These are phyloP conservation scores for Varanus salvator DNA, from an alignment of 2,113 vertebrate genomes.

Conservation along the genomic window DNA sequence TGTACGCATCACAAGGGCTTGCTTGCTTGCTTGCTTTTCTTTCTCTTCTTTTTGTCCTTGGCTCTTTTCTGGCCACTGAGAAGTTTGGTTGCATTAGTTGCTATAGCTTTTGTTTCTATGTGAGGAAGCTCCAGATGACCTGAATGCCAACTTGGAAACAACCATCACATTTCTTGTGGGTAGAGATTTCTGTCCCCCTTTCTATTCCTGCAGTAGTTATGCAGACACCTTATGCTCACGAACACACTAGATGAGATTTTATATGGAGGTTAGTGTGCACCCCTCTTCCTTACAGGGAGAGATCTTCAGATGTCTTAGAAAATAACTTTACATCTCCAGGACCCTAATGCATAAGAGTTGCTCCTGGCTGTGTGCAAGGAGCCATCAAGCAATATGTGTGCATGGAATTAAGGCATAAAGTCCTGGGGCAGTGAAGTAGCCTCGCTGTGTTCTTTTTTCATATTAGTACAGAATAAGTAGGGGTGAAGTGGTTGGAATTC, in stretches of 20 bases:
- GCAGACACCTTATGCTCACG: neutral
- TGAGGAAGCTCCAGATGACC: neutral
- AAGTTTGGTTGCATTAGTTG: neutral
- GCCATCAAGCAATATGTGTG: neutral
- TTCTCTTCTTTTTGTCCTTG: neutral
- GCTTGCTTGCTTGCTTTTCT: neutral
- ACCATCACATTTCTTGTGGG: neutral
- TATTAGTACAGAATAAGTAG: neutral
- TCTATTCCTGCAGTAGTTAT: neutral
- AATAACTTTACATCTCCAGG: neutral
- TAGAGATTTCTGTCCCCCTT: neutral
- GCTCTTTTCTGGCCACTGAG: neutral
- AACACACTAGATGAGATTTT: neutral
- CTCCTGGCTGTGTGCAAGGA: neutral
- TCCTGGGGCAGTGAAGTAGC: neutral
- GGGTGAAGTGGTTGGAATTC: neutral
- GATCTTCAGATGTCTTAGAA: neutral
- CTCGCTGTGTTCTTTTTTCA: neutral
- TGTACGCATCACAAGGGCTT: neutral
- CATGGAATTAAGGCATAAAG: neutral
- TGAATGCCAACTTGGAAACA: neutral
- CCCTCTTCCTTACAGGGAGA: neutral
- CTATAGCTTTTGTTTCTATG: neutral
- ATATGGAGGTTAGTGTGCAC: neutral
- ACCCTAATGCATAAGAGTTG: neutral